Percentiles rank a stretch among this genome's conserved stretches.
Evolutionary conservation across 2,797 vertebrate species (phyloP).

Genomic region (Manis javanica): DNA sequence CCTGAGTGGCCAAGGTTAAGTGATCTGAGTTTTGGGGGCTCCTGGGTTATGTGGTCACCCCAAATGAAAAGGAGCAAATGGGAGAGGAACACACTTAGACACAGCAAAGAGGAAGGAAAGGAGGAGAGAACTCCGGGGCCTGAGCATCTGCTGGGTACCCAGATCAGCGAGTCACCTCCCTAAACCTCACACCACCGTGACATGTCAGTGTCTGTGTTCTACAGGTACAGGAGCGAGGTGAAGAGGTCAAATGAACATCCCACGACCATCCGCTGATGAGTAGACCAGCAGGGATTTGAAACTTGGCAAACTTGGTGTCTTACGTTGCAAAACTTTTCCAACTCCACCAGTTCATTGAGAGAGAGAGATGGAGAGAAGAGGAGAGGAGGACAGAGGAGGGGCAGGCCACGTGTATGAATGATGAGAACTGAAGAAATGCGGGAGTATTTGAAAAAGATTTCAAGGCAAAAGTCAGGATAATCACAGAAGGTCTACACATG

Average conservation of each 20-base stretch:
- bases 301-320: not conserved
- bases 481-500: not conserved
- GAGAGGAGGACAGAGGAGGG: not conserved
- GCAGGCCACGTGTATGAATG: not conserved
- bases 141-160: not conserved
- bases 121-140: accelerated
- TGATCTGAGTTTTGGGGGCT: not conserved
- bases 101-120: not conserved
- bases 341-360: not conserved
- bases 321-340: not conserved
- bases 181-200: not conserved
- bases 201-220: not conserved
- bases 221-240: accelerated
- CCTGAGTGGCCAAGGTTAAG: not conserved
- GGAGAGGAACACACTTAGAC: not conserved
- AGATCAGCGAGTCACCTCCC: not conserved
- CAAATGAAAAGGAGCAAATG: not conserved
- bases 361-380: too few species aligned
- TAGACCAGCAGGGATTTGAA: accelerated
- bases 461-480: not conserved
- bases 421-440: not conserved
- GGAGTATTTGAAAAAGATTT: not conserved
- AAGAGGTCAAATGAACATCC: not conserved
- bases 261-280: not conserved
- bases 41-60: too few species aligned